Conservation (phyloP, 2,888 invertebrate genomes). For the Parasteatoda lunata region DNA sequence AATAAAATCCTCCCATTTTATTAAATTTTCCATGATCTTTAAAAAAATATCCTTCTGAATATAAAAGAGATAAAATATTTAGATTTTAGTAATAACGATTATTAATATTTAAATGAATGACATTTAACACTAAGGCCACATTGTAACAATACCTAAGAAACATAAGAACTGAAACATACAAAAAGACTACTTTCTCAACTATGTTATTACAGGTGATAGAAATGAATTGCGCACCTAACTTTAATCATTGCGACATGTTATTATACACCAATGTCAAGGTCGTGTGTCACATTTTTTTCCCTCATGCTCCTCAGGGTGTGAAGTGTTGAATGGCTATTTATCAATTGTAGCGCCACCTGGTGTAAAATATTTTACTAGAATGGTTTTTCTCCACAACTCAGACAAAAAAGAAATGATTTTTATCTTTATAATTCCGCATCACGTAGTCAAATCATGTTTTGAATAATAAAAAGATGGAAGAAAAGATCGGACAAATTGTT, state of each 20-base stretch:
- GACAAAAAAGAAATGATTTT: neutral
- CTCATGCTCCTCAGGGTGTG: slow-evolving; percentile 1
- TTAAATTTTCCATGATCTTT: too few species aligned
- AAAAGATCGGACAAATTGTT: neutral
- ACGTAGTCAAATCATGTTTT: slow-evolving; percentile 26
- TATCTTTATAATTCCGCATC: neutral
- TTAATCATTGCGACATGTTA: slow-evolving; percentile 15
- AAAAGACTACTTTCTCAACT: too few species aligned
- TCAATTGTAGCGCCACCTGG: neutral
- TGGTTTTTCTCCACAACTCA: slow-evolving; percentile 22
- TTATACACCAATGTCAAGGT: slow-evolving; percentile 64
- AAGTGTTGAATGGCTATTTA: neutral
- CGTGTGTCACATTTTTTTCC: neutral
- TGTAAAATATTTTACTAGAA: slow-evolving; percentile 9
- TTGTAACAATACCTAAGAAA: too few species aligned
- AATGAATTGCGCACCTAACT: neutral
- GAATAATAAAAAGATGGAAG: slow-evolving; percentile 20
- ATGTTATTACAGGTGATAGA: neutral
- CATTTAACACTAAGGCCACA: too few species aligned
- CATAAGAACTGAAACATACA: too few species aligned
- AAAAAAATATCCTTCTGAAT: too few species aligned
- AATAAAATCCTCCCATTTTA: too few species aligned
- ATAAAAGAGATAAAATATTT: too few species aligned
- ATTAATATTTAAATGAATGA: too few species aligned
- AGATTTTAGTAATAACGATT: too few species aligned